Percentiles rank a stretch among this genome's conserved stretches.
These are phyloP conservation scores for Varanus salvator DNA, from an alignment of 2,113 vertebrate species.

Conservation along the genomic window DNA sequence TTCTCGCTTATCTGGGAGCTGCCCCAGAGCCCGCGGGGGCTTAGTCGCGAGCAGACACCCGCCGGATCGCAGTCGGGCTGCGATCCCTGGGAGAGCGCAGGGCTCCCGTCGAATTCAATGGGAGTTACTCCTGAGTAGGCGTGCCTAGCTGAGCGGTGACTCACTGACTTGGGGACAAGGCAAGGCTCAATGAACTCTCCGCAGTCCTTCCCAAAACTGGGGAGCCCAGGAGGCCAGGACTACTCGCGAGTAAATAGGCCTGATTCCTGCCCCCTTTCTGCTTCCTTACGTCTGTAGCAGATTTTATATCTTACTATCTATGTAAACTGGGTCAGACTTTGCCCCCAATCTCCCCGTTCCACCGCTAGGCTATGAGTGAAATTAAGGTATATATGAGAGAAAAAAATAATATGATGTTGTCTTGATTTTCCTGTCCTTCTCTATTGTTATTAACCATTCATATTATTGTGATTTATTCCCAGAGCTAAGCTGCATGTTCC, in stretches of 20 bases:
- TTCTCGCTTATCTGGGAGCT: too few species aligned
- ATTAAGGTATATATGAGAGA: background rate
- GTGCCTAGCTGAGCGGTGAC: too few species aligned
- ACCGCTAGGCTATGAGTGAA: background rate
- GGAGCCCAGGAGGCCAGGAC: background rate
- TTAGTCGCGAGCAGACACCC: too few species aligned
- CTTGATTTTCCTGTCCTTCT: background rate
- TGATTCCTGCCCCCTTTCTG: background rate
- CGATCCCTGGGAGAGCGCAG: too few species aligned
- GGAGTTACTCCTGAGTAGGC: too few species aligned
- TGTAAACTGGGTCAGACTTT: background rate
- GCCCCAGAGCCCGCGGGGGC: too few species aligned
- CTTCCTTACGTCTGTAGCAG: background rate
- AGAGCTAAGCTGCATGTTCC: slow-evolving; percentile 45
- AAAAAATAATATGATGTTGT: too few species aligned
- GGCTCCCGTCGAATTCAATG: too few species aligned
- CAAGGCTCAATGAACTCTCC: too few species aligned
- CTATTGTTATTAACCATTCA: background rate
- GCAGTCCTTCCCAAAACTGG: background rate
- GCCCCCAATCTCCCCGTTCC: background rate
- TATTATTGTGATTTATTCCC: background rate
- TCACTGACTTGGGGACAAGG: too few species aligned
- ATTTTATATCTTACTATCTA: background rate
- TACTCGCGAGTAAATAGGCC: slow-evolving; percentile 6
- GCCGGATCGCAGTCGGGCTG: too few species aligned